Conservation (phyloP, 2,888 invertebrate genomes). For the Ariolimax columbianus region DNA sequence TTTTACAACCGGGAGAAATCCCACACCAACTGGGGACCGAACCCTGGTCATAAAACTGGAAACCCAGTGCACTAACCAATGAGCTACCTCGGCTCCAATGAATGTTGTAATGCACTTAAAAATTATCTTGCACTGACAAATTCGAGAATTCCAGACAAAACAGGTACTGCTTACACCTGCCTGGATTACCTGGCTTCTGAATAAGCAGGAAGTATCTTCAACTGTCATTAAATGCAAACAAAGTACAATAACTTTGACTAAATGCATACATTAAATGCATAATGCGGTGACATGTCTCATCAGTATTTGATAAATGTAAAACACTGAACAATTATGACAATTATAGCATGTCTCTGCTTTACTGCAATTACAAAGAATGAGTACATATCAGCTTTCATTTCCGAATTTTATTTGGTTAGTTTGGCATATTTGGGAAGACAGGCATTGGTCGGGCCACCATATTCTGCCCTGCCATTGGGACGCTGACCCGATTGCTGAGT, state of each 20-base stretch:
- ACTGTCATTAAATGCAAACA: slow-evolving; percentile 2
- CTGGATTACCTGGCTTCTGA: no score
- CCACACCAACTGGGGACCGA: no score
- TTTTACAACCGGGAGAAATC: no score
- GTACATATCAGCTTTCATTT: no score
- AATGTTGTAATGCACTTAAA: no score
- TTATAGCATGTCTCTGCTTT: background rate
- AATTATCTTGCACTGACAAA: no score
- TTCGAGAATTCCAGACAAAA: no score
- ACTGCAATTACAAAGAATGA: background rate
- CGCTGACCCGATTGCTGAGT: slow-evolving; percentile 50
- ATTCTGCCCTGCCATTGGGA: slow-evolving; percentile 49
- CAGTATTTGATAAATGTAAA: background rate
- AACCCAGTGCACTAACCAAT: no score
- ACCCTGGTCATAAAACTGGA: no score
- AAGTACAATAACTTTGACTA: background rate
- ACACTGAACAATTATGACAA: background rate
- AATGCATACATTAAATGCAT: background rate
- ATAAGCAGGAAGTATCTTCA: no score
- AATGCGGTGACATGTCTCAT: background rate
- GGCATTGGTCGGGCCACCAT: slow-evolving; percentile 56
- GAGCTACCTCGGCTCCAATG: no score
- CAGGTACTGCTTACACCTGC: no score
- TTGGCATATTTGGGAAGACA: slow-evolving; percentile 55
- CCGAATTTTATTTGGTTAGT: background rate